Conservation (phyloP, 1,140 invertebrate genomes). For the Archivesica marissinica region DNA sequence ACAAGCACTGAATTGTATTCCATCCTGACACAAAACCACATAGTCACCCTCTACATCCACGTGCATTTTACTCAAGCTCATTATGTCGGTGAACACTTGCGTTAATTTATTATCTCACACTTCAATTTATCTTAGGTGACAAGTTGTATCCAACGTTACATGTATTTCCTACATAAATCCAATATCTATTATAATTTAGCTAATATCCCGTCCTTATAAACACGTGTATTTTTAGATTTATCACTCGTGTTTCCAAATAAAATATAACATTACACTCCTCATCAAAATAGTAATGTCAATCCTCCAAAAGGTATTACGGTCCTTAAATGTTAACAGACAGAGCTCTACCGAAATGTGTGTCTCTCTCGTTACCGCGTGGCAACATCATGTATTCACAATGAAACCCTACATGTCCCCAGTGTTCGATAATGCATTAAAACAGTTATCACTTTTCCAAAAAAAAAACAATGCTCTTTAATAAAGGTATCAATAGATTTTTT, state of each 20-base stretch:
- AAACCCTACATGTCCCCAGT: background rate
- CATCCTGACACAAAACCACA: background rate
- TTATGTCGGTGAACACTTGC: background rate
- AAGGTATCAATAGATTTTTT: slow-evolving; percentile 21
- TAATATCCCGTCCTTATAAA: too few species aligned
- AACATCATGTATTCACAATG: too few species aligned
- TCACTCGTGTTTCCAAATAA: slow-evolving; percentile 11
- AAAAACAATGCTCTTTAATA: slow-evolving; percentile 31
- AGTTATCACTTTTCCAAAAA: background rate
- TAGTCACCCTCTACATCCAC: slow-evolving; percentile 10
- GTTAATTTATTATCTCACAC: too few species aligned
- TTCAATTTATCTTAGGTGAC: too few species aligned
- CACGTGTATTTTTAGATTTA: too few species aligned
- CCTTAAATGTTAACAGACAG: too few species aligned
- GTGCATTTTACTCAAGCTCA: background rate
- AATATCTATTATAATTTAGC: too few species aligned
- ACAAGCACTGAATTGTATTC: background rate
- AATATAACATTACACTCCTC: slow-evolving; percentile 12
- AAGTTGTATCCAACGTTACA: too few species aligned
- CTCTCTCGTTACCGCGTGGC: too few species aligned
- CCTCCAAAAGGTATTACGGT: too few species aligned
- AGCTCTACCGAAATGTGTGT: too few species aligned
- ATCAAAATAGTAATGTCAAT: slow-evolving; percentile 17
- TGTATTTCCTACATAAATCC: too few species aligned
- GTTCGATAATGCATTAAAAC: background rate